These are phyloP conservation scores for Ephialtes manifestator DNA, from an alignment of 2,888 invertebrate species.

Conservation along the genomic window DNA sequence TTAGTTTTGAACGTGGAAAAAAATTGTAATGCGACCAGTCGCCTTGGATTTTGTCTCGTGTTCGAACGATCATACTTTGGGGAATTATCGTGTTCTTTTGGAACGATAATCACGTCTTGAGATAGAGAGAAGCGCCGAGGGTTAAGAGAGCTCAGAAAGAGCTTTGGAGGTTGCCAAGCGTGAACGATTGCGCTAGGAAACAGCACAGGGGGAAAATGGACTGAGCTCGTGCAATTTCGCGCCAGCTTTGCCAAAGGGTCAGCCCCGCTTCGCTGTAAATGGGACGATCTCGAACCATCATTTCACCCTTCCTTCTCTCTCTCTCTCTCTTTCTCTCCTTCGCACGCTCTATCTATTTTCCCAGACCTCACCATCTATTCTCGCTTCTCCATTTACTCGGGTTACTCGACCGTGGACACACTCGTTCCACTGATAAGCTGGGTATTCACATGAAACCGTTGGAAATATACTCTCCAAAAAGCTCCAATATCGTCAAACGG, in stretches of 20 bases:
- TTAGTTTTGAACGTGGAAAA: not conserved
- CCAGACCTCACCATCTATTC: constrained; percentile 36
- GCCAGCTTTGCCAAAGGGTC: constrained; percentile 49
- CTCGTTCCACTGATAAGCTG: constrained; percentile 48
- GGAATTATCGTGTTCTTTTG: constrained; percentile 19
- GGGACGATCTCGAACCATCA: constrained; percentile 40
- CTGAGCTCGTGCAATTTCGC: constrained; percentile 47
- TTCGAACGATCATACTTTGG: constrained; percentile 6
- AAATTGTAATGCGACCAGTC: no score
- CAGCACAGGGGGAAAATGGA: constrained; percentile 24
- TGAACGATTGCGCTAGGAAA: constrained; percentile 18
- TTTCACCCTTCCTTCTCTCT: constrained; percentile 17
- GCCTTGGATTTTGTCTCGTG: not conserved
- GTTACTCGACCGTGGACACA: constrained; percentile 31
- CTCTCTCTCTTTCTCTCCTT: not conserved
- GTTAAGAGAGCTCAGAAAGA: not conserved
- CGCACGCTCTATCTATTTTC: constrained; percentile 22
- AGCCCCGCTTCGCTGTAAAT: constrained; percentile 37
- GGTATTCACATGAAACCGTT: not conserved
- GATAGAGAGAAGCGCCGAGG: constrained; percentile 25
- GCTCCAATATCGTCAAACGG: not conserved
- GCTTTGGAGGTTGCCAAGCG: not conserved
- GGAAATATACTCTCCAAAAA: constrained; percentile 1
- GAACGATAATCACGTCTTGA: constrained; percentile 17
- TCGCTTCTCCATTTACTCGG: constrained; percentile 34